Percentiles rank a stretch among this genome's conserved stretches.
Conservation (phyloP, 2,113 vertebrate species). For the Xiphophorus hellerii region DNA sequence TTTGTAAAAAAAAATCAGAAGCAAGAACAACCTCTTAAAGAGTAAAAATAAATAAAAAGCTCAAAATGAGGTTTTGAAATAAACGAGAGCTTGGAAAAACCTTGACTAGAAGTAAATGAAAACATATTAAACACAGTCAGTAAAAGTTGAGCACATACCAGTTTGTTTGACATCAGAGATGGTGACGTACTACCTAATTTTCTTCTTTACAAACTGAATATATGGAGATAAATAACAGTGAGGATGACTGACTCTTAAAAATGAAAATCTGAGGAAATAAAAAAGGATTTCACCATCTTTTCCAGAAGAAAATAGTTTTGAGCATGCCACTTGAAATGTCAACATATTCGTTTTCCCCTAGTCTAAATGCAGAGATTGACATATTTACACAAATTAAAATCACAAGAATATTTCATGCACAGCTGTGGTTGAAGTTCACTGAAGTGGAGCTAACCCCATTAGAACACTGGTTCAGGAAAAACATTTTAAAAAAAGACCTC, state of each 20-base stretch:
- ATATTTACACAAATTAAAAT: not conserved
- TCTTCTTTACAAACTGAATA: not conserved
- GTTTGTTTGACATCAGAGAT: not conserved
- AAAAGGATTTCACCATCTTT: not conserved
- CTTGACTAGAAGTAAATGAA: constrained; percentile 26
- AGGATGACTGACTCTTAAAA: not conserved
- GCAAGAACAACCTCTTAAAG: not conserved
- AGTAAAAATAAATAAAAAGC: not conserved
- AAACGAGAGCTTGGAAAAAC: constrained; percentile 17
- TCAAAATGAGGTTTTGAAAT: not conserved
- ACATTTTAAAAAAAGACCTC: not conserved
- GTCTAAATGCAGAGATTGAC: not conserved
- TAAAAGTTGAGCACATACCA: constrained; percentile 5
- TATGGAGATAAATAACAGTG: not conserved
- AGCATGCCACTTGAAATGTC: not conserved
- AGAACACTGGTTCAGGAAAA: not conserved
- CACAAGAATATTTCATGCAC: not conserved
- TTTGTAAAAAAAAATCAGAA: not conserved
- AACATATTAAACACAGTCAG: constrained; percentile 22
- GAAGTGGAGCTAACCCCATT: not conserved
- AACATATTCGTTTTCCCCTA: not conserved
- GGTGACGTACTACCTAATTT: not conserved
- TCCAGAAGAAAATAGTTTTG: not conserved
- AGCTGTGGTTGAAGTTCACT: not conserved
- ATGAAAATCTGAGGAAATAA: not conserved